Base-by-base conservation (phyloP, 2,888 invertebrate genomes). In the Penaeus monodon region DNA sequence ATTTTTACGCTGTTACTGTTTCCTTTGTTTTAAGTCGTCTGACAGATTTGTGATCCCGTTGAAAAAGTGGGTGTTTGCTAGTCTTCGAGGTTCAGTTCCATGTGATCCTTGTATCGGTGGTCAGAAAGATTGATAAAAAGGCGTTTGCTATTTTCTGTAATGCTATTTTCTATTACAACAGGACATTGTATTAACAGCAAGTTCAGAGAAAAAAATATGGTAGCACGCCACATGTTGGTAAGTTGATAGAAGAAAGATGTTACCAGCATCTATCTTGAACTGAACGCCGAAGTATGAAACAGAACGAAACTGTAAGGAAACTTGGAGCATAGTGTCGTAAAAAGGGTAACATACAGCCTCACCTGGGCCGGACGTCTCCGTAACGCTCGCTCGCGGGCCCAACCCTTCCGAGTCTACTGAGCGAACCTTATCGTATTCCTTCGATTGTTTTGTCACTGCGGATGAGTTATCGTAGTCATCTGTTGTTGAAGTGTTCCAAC, bases 1-100 rank as follows among this genome's bases (percentile, higher is more conserved):
- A 86, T 86, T 86, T 86, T 86, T 86, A 82, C 86, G 86, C 86
- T 86, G 81, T 86, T 86, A 86, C 86, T 78, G 86, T 86, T 86
- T 86, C 86, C 86, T 86, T 86, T 86, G 86, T 86, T 82, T 86
- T 82, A 81, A 82, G 82, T 77, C 81, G 33, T 70, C 82, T 82
- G 86, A 86, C 86, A 86, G 86, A 86, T 86, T 86, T 86, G 86
- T 82, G 86, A 86, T 82, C 64, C 82, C 82, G 70, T 77, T 70
- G 78, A 81, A 86, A 86, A 84, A 84, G 84, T 79, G 84, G 84
- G 79, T 84, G 84, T 84, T 84, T 84, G 84, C 79, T 70, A 84
- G 84, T 84, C 84, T 78, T 70, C 68, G 77, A 24, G 84, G 57
- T 27, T 29, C 77, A 70, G 78, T 77, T 77, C 70, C 70, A 66